Evolutionary conservation across 2,113 vertebrate species (phyloP).

Genomic region (Ovis aries): DNA sequence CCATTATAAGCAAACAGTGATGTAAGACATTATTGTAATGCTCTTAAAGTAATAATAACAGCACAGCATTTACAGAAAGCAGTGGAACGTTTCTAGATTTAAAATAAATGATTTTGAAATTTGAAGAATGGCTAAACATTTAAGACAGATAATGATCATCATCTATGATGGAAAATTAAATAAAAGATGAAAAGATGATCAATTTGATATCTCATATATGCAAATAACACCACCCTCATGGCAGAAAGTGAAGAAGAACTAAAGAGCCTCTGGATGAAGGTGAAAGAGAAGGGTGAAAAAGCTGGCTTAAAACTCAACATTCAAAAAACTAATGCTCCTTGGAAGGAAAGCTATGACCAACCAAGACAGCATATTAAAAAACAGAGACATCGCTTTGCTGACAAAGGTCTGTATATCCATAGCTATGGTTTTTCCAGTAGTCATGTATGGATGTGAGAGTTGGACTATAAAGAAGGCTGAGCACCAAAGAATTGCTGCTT

Average conservation of each 20-base stretch:
- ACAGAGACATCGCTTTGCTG: not conserved
- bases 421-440: not conserved
- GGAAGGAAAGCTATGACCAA: not conserved
- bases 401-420: not conserved
- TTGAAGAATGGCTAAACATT: not conserved
- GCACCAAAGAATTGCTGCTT: not conserved
- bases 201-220: not conserved
- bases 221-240: not conserved
- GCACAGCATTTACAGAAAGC: not conserved
- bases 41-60: not conserved
- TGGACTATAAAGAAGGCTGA: not conserved
- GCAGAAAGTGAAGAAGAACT: not conserved
- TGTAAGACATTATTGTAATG: not conserved
- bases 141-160: not conserved
- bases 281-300: not conserved
- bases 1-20: not conserved
- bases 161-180: not conserved
- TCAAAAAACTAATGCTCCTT: not conserved
- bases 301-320: not conserved
- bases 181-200: not conserved
- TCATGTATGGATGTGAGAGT: not conserved
- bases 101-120: not conserved
- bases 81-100: not conserved
- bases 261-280: not conserved
- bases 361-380: not conserved